A percentile compares a stretch with the other conserved stretches of the same genome.
Evolutionary conservation across 1,140 invertebrate genomes (phyloP).

Genomic region (Brachystomella parvula): DNA sequence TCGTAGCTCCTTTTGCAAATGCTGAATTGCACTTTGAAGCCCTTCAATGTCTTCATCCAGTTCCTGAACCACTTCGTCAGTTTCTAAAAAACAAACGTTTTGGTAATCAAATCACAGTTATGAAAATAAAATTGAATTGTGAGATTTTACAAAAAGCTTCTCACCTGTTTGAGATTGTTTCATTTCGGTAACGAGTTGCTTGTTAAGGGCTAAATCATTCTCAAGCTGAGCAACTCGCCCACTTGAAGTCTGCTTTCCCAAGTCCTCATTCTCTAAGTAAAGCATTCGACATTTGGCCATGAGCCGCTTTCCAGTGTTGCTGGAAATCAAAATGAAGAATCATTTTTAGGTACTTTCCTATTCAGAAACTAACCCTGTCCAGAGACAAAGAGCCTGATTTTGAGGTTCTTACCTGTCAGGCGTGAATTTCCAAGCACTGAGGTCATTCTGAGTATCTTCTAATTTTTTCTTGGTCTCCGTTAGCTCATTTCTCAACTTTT

Average conservation of each 20-base stretch:
- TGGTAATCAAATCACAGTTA: neutral
- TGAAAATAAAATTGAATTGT: neutral
- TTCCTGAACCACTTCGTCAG: conserved; percentile 91
- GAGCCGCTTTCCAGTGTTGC: conserved; percentile 89
- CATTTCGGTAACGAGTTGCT: conserved; percentile 91
- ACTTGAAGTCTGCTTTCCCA: conserved; percentile 90
- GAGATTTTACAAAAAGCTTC: conserved; percentile 30
- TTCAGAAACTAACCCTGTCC: neutral
- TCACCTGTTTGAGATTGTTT: conserved; percentile 92
- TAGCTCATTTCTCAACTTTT: conserved; percentile 83
- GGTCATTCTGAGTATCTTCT: conserved; percentile 95
- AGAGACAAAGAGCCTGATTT: conserved; percentile 9
- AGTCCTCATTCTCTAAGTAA: conserved; percentile 97
- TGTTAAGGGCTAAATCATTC: conserved; percentile 88
- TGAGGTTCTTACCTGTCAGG: conserved; percentile 60
- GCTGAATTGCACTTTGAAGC: conserved; percentile 94
- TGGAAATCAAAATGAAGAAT: conserved; percentile 40
- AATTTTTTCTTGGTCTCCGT: conserved; percentile 78
- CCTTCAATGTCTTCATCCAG: conserved; percentile 95
- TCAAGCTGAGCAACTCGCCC: conserved; percentile 91
- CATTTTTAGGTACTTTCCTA: neutral
- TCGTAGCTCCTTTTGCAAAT: conserved; percentile 82
- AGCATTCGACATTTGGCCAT: conserved; percentile 94
- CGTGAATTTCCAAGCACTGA: conserved; percentile 97
- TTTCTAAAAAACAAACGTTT: conserved; percentile 53